These are phyloP conservation scores for Pseudomugil gertrudae DNA, from an alignment of 2,797 vertebrate species.

Conservation along the genomic window DNA sequence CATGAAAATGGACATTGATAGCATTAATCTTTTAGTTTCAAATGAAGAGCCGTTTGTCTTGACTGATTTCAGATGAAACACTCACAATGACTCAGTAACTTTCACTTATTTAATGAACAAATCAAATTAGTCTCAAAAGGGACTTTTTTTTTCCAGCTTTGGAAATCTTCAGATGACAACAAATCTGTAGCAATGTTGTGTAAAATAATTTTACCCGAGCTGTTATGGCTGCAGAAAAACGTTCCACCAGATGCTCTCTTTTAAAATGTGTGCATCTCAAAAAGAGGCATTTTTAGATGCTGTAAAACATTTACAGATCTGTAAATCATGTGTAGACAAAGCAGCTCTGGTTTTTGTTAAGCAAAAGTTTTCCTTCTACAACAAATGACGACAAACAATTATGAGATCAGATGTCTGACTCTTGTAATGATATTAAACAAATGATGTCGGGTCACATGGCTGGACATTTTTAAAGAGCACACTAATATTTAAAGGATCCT, in stretches of 20 bases:
- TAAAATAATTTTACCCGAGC: background rate
- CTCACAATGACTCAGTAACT: background rate
- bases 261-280: background rate
- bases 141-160: background rate
- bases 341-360: background rate
- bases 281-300: background rate
- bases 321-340: background rate
- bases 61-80: background rate
- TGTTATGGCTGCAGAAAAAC: background rate
- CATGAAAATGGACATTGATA: background rate
- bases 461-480: background rate
- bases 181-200: background rate
- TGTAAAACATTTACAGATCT: too few relatives aligned
- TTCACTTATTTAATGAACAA: background rate
- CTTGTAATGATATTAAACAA: background rate
- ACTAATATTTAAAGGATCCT: background rate
- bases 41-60: background rate
- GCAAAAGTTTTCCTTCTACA: background rate
- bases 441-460: background rate
- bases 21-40: background rate
- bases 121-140: background rate
- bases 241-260: too few relatives aligned
- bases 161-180: background rate
- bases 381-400: background rate
- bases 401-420: slow-evolving; percentile 1